Percentiles rank a stretch among this genome's conserved stretches.
phyloP scores from a whole-genome alignment of 1,140 invertebrate genomes.

The Agrilus planipennis region DNA sequence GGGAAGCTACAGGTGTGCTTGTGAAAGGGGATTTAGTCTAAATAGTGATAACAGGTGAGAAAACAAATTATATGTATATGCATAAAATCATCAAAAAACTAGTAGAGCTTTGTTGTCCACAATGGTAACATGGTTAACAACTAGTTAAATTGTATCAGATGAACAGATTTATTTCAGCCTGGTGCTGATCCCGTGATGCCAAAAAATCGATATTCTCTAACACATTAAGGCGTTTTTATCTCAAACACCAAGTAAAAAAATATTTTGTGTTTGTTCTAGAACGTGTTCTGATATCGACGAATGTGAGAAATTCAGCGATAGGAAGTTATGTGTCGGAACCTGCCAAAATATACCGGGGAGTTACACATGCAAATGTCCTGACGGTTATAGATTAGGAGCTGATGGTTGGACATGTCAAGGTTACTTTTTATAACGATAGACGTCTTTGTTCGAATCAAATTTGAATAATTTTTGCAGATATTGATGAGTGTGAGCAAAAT shows the following conservation, averaged over 20 bases:
- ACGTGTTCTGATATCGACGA: conserved; percentile 81
- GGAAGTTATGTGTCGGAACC: conserved; percentile 66
- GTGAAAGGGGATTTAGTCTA: conserved; percentile 59
- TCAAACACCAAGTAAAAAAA: too few relatives aligned
- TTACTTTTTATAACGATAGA: conserved; percentile 28
- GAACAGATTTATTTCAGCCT: too few relatives aligned
- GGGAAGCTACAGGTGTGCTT: conserved; percentile 70
- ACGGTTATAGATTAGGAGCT: conserved; percentile 61
- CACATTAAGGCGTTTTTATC: too few relatives aligned
- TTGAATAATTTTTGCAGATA: conserved; percentile 46
- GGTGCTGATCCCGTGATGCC: too few relatives aligned
- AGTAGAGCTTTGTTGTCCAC: too few relatives aligned
- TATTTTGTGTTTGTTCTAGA: conserved; percentile 39
- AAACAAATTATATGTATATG: not conserved
- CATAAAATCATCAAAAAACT: too few relatives aligned
- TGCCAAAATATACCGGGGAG: conserved; percentile 82
- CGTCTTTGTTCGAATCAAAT: conserved; percentile 1
- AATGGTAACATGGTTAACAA: too few relatives aligned
- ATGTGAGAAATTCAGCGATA: conserved; percentile 58
- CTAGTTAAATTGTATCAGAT: too few relatives aligned
- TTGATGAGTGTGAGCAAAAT: conserved; percentile 71
- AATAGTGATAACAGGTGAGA: conserved; percentile 54
- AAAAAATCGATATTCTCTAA: too few relatives aligned
- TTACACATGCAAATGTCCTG: conserved; percentile 75
- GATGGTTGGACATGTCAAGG: conserved; percentile 66